Percentiles rank a stretch among this genome's conserved stretches.
Evolutionary conservation across 2,797 vertebrate genomes (phyloP).

Genomic region (Leptodactylus fallax): DNA sequence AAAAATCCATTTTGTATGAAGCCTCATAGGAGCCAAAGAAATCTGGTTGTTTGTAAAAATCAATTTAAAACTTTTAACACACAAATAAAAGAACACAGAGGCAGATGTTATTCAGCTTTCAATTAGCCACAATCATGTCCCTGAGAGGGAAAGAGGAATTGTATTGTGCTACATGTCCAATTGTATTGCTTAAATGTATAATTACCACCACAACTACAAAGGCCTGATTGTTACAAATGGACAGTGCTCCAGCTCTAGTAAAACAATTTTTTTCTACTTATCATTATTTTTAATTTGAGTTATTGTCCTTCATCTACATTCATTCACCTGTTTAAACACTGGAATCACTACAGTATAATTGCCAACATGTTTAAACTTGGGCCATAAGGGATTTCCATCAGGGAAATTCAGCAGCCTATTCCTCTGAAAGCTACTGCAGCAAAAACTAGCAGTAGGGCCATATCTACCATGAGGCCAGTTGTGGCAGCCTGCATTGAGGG

Average conservation of each 20-base stretch:
- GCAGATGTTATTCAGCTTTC: conserved; percentile 65
- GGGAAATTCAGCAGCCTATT: too few relatives aligned
- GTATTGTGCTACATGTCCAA: conserved; percentile 48
- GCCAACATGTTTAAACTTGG: not conserved
- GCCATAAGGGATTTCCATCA: not conserved
- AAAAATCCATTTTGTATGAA: conserved; percentile 72
- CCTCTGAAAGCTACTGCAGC: too few relatives aligned
- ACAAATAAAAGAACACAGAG: conserved; percentile 64
- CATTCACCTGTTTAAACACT: conserved; percentile 6
- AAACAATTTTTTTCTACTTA: conserved; percentile 28
- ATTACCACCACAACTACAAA: conserved; percentile 45
- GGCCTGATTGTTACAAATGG: conserved; percentile 43
- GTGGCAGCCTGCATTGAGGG: too few relatives aligned
- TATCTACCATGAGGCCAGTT: too few relatives aligned
- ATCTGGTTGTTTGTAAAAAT: conserved; percentile 69
- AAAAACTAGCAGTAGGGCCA: too few relatives aligned
- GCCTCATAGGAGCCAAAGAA: conserved; percentile 67
- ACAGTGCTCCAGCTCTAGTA: conserved; percentile 14
- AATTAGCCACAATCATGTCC: conserved; percentile 63
- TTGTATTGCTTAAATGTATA: conserved; percentile 50
- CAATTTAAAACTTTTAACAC: conserved; percentile 69
- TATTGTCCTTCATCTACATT: not conserved
- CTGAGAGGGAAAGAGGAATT: conserved; percentile 30
- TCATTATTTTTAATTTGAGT: conserved; percentile 17
- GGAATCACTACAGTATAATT: conserved; percentile 24